phyloP scores from a whole-genome alignment of 2,888 invertebrate species.

The Druceiella hillmani region DNA sequence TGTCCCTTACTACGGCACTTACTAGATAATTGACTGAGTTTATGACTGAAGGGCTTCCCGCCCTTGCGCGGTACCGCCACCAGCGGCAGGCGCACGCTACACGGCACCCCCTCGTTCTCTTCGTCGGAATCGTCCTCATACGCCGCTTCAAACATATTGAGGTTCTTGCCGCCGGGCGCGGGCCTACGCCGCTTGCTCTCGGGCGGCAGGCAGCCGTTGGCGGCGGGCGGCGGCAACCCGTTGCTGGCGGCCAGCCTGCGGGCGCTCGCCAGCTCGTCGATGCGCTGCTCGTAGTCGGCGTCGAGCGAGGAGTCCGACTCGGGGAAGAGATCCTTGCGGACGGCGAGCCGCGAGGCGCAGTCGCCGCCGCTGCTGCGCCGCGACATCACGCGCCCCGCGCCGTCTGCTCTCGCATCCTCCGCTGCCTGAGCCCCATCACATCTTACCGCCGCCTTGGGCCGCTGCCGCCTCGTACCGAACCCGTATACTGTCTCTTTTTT shows the following conservation, averaged over 20 bases:
- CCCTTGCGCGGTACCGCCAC: slow-evolving; percentile 36
- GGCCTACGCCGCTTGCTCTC: slow-evolving; percentile 38
- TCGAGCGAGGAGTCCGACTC: slow-evolving; percentile 45
- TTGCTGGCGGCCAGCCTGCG: slow-evolving; percentile 40
- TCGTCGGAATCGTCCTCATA: slow-evolving; percentile 27
- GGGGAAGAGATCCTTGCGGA: slow-evolving; percentile 50
- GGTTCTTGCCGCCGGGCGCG: slow-evolving; percentile 51
- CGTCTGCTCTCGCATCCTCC: slow-evolving; percentile 35
- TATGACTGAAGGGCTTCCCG: slow-evolving; percentile 51
- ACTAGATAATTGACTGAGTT: slow-evolving; percentile 52
- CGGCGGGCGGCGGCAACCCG: slow-evolving; percentile 33
- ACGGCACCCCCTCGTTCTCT: slow-evolving; percentile 45
- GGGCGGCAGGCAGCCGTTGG: slow-evolving; percentile 37
- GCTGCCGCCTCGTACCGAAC: slow-evolving; percentile 41
- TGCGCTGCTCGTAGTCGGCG: slow-evolving; percentile 50
- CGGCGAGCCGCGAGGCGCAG: slow-evolving; percentile 41
- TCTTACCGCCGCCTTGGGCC: slow-evolving; percentile 26
- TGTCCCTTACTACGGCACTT: slow-evolving; percentile 37
- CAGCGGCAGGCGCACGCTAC: slow-evolving; percentile 46
- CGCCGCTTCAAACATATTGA: slow-evolving; percentile 39
- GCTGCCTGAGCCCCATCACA: background rate
- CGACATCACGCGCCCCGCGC: slow-evolving; percentile 43
- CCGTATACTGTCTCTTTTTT: slow-evolving; percentile 48
- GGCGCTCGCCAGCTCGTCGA: slow-evolving; percentile 42
- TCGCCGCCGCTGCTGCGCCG: slow-evolving; percentile 34